A percentile compares a stretch with the other conserved stretches of the same genome.
Evolutionary conservation across 2,113 vertebrate genomes (phyloP).

Genomic region (Sorex araneus): DNA sequence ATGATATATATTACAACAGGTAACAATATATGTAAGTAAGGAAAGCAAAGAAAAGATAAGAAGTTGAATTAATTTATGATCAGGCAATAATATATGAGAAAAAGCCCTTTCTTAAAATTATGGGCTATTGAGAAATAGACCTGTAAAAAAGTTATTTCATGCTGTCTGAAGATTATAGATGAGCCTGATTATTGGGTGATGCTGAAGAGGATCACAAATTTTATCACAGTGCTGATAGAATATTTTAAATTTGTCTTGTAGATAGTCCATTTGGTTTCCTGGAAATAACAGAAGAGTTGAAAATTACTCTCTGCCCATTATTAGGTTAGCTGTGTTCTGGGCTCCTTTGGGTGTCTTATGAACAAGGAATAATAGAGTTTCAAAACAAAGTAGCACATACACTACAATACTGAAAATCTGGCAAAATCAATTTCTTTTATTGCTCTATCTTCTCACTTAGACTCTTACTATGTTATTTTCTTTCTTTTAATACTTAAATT

Average conservation of each 20-base stretch:
- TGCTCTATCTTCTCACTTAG: background rate
- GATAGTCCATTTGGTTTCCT: background rate
- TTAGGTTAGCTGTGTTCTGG: background rate
- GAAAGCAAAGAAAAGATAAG: background rate
- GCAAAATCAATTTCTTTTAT: background rate
- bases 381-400: background rate
- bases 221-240: background rate
- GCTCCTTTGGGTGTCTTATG: background rate
- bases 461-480: background rate
- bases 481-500: background rate
- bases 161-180: background rate
- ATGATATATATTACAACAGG: background rate
- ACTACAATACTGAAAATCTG: background rate
- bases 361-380: background rate
- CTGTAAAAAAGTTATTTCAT: background rate
- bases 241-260: background rate
- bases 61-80: slow-evolving; percentile 13
- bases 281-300: background rate
- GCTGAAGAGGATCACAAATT: background rate
- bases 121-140: background rate
- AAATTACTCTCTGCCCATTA: background rate
- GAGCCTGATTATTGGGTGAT: background rate
- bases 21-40: too few species aligned
- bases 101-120: background rate
- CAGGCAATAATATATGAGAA: too few species aligned